Base-by-base conservation (phyloP, 2,113 vertebrate genomes). In the Microcebus lehilahytsara region DNA sequence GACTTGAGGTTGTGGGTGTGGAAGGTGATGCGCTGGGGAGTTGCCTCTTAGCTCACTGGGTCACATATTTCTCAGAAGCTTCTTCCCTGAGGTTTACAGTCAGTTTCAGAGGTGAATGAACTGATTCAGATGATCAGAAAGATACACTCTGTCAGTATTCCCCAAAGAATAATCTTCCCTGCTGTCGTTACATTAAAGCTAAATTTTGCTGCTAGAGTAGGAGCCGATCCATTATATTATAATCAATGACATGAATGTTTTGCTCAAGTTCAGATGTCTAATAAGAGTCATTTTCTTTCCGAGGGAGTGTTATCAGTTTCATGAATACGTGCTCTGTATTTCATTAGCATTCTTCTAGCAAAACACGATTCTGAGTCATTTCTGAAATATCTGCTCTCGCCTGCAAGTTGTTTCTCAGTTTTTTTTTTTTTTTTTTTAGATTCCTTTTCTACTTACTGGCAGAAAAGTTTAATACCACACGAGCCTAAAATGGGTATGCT, bases 331-430 rank as follows among this genome's bases (percentile, higher is more conserved):
- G 51, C 81, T 93, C 92, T 85, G 96, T 34, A 7, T 97, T 97
- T 97, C 96, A 97, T 97, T 97, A 97, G 96, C 95, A 94, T 97
- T 97, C 97, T 98, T 97, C 97, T 96, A 98, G 97, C 97, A 98
- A 98, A 98, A 98, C 97, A 98, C 0, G 88, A 56, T 71, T 98
- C 97, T 98, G 98, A 98, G 94, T 98, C 98, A 98, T 98, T 97
- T 98, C 98, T 97, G 96, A 97, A 98, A 97, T 97, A 97, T 91
- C 94, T 97, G 95, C 96, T 94, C 93, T 97, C 62, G 96, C 96
- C 97, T 98, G 92, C 78, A 81, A 89, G 90, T 95, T 96, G 96
- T 97, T 98, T 98, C 97, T 98, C 97, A 96, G 96, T 97, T 97
- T 56, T 56, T 56, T 56, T 56, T 42, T 37, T 40, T 53, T 56